A percentile compares a stretch with the other conserved stretches of the same genome.
These are phyloP conservation scores for Caenorhabditis sp. DNA, from an alignment of 2,888 invertebrate species.

Conservation along the genomic window DNA sequence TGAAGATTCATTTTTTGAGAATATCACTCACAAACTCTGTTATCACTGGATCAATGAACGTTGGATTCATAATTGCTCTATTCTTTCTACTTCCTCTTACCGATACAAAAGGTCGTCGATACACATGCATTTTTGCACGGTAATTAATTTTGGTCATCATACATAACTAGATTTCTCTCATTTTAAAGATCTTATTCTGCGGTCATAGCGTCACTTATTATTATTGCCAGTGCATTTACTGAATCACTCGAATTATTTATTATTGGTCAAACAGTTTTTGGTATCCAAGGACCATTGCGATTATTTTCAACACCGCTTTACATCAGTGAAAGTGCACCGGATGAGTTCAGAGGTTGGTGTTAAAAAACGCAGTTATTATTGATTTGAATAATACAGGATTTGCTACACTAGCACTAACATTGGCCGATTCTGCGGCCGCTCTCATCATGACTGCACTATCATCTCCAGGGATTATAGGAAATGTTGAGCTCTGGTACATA, in stretches of 20 bases:
- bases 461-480: constrained; percentile 29
- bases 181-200: background rate
- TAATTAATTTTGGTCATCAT: no score
- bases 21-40: background rate
- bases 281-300: constrained; percentile 14
- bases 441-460: constrained; percentile 5
- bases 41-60: background rate
- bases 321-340: constrained; percentile 45
- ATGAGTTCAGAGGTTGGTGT: constrained; percentile 26
- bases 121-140: background rate
- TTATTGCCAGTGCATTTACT: constrained; percentile 21
- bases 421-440: background rate
- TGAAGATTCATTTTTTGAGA: no score
- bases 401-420: background rate
- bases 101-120: background rate
- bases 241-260: constrained; percentile 39
- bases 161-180: background rate
- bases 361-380: background rate
- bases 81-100: background rate
- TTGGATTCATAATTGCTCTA: background rate
- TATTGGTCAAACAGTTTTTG: constrained; percentile 25
- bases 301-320: constrained; percentile 32
- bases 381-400: background rate
- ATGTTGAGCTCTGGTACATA: constrained; percentile 22
- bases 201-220: background rate